Base-by-base conservation (phyloP, 1,140 invertebrate species). In the Chironomus striatipennis region DNA sequence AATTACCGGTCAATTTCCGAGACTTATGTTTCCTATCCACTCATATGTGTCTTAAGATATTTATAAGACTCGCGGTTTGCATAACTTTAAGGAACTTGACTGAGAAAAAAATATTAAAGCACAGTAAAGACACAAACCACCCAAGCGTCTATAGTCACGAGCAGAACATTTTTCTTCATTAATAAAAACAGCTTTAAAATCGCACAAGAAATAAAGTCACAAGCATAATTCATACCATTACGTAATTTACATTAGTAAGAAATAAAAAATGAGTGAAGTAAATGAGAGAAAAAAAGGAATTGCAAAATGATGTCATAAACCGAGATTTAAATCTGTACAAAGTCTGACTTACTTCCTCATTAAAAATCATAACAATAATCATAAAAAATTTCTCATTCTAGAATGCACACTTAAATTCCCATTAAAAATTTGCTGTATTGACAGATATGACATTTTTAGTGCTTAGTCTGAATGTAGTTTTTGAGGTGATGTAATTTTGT, bases 321-420 rank as follows among this genome's bases (percentile, higher is more conserved):
- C 9, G n/a, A 57, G 47, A 57, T 57, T 57, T 57, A 57, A 57
- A 57, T 57, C n/a, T 57, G 10, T 57, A 34, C 24, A 34, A 34
- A 34, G 47, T n/a, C 47, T 15, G 47, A 57, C 47, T 57, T n/a
- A 57, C n/a, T 57, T 57, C 47, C 47, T 57, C n/a, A 57, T 57
- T 12, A 5, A 34, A 34, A 34, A 5, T 34, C 24, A 34, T 34
- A 34, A 34, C 24, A 34, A 34, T 34, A 34, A 34, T 34, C 24
- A 34, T 34, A 34, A 34, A 34, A 34, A n/a, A n/a, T n/a, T 34
- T 34, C 5, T 34, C 5, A 34, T 34, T 34, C 24, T 34, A 34
- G 24, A 47, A 12, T 57, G 12, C 15, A n/a, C 47, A 57, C 47
- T 57, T 57, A 57, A 57, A 57, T 57, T 57, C 47, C 47, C 47